Percentiles rank a stretch among this genome's conserved stretches.
Evolutionary conservation across 2,113 vertebrate species (phyloP).

Genomic region (Pterocles gutturalis): DNA sequence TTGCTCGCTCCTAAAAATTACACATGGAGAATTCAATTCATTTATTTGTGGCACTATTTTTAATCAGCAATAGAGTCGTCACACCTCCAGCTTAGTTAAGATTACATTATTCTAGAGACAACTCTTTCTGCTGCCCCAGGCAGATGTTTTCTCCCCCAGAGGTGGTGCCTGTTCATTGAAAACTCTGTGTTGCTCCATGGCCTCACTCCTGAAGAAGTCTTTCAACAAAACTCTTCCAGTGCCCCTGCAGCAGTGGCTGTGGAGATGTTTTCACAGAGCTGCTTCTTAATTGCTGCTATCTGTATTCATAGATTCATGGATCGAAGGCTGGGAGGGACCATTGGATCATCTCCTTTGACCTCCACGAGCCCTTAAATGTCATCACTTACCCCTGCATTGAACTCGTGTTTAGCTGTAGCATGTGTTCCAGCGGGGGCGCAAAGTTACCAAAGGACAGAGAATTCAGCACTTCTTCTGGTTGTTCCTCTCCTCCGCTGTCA

Average conservation of each 20-base stretch:
- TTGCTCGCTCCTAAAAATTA: background rate
- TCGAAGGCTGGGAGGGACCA: background rate
- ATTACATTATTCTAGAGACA: background rate
- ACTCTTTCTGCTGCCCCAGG: fast-evolving
- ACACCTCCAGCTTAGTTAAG: background rate
- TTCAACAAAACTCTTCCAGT: background rate
- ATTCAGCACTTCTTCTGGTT: background rate
- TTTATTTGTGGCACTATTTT: background rate
- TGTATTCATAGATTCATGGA: slow-evolving; percentile 24
- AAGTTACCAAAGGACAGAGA: background rate
- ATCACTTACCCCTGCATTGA: background rate
- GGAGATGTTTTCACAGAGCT: background rate
- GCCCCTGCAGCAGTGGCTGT: background rate
- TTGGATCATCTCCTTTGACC: slow-evolving; percentile 15
- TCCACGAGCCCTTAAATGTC: slow-evolving; percentile 1
- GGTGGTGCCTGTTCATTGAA: background rate
- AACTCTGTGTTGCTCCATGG: background rate
- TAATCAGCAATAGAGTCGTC: background rate
- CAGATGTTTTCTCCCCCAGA: background rate
- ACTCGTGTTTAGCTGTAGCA: background rate
- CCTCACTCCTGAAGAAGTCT: background rate
- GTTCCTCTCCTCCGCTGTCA: background rate
- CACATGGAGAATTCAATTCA: fast-evolving
- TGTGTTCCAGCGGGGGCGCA: background rate
- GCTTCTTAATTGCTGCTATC: background rate